Percentiles rank a stretch among this genome's conserved stretches.
phyloP scores from a whole-genome alignment of 2,113 vertebrate genomes.

The Sprattus sprattus region DNA sequence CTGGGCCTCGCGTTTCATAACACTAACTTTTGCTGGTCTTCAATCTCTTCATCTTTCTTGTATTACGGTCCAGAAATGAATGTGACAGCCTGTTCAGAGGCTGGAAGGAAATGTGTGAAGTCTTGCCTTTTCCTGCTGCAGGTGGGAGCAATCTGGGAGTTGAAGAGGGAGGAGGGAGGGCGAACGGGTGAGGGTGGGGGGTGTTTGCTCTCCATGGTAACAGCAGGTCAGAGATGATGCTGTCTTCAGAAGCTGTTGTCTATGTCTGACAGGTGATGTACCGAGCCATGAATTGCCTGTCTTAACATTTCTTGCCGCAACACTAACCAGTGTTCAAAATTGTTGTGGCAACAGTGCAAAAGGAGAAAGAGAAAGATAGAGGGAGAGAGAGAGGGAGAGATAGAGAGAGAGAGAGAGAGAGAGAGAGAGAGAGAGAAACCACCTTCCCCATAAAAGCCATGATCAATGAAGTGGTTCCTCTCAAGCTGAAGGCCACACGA shows the following conservation, averaged over 20 bases:
- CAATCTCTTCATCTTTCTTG: not conserved
- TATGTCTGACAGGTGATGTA: conserved; percentile 66
- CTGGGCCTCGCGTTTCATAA: not conserved
- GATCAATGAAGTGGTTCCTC: conserved; percentile 92
- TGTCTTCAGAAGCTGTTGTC: conserved; percentile 63
- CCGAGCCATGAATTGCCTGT: conserved; percentile 58
- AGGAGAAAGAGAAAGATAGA: conserved; percentile 55
- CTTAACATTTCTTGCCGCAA: conserved; percentile 63
- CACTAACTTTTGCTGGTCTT: not conserved
- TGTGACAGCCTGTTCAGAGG: conserved; percentile 3
- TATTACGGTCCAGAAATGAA: conserved; percentile 12
- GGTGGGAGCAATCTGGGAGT: conserved; percentile 24
- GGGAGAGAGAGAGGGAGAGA: conserved; percentile 63
- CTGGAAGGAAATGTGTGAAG: conserved; percentile 50
- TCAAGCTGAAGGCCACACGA: conserved; percentile 81
- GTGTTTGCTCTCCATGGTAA: conserved; percentile 48
- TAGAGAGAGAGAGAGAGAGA: conserved; percentile 60
- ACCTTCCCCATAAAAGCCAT: conserved; percentile 79
- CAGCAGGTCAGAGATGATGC: conserved; percentile 67
- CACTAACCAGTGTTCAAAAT: conserved; percentile 71
- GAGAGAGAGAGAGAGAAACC: conserved; percentile 52
- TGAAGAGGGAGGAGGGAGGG: conserved; percentile 16
- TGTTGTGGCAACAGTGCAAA: conserved; percentile 67
- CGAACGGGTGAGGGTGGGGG: not conserved
- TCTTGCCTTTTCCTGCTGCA: conserved; percentile 40